Conservation (phyloP, 2,113 vertebrate genomes). For the Python bivittatus region DNA sequence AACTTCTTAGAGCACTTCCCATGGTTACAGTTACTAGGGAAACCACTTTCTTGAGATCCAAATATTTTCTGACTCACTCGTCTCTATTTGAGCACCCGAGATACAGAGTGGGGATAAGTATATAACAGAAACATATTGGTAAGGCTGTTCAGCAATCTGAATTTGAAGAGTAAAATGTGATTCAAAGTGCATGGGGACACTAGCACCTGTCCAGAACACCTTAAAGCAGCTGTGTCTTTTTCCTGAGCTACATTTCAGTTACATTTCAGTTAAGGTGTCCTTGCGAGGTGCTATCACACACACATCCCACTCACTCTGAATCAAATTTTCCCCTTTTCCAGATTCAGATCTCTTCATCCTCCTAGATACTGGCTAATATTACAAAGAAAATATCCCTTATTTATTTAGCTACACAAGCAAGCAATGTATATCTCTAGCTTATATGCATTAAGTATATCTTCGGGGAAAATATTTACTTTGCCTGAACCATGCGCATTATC, state of each 20-base stretch:
- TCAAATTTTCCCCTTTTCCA: neutral
- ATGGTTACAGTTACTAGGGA: conserved; percentile 17
- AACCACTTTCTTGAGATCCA: conserved; percentile 5
- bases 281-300: neutral
- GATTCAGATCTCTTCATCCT: neutral
- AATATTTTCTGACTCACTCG: rapidly evolving
- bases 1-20: neutral
- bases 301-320: neutral
- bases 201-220: neutral
- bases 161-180: neutral
- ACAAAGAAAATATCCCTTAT: neutral
- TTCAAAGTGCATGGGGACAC: neutral
- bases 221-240: neutral
- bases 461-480: neutral
- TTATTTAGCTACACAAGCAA: neutral
- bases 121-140: neutral
- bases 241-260: neutral
- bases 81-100: neutral
- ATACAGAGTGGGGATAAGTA: neutral
- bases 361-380: neutral
- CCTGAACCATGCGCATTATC: conserved; percentile 9
- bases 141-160: neutral
- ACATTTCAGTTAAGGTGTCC: neutral
- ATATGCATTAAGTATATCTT: neutral
- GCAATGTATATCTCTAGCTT: neutral